Percentiles rank a stretch among this genome's conserved stretches.
phyloP scores from a whole-genome alignment of 2,797 vertebrate genomes.

The Amniataba percoides region DNA sequence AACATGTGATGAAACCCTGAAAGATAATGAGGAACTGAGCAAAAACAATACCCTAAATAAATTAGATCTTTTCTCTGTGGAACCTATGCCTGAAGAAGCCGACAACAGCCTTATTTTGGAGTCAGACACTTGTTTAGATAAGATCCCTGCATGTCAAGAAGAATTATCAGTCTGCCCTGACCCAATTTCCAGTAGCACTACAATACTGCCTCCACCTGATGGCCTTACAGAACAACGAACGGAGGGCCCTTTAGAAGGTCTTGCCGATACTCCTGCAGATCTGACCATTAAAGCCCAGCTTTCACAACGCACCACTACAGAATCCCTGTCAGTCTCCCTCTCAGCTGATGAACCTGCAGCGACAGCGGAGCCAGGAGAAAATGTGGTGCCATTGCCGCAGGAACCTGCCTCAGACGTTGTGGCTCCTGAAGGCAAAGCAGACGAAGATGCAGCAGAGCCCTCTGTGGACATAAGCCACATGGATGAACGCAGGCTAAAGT shows the following conservation, averaged over 20 bases:
- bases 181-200: slow-evolving; percentile 21
- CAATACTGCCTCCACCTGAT: slow-evolving; percentile 40
- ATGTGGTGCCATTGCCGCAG: not conserved
- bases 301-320: slow-evolving; percentile 73
- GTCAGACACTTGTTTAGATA: slow-evolving; percentile 46
- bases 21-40: slow-evolving; percentile 33
- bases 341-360: slow-evolving; percentile 48
- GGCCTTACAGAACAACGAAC: slow-evolving; percentile 43
- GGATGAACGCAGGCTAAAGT: slow-evolving; percentile 90
- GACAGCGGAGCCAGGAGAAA: slow-evolving; percentile 40
- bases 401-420: slow-evolving; percentile 24
- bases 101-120: slow-evolving; percentile 70
- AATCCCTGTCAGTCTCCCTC: slow-evolving; percentile 70
- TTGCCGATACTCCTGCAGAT: slow-evolving; percentile 25
- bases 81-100: slow-evolving; percentile 79
- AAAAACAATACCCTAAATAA: slow-evolving; percentile 37
- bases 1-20: slow-evolving; percentile 25
- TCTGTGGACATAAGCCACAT: slow-evolving; percentile 73
- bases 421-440: slow-evolving; percentile 31
- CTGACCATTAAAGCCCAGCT: slow-evolving; percentile 57
- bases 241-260: slow-evolving; percentile 13
- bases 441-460: slow-evolving; percentile 41
- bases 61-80: slow-evolving; percentile 77
- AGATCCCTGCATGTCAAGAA: slow-evolving; percentile 13
- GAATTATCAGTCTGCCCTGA: slow-evolving; percentile 40